Evolutionary conservation across 1,140 invertebrate species (phyloP).

Genomic region (Platyscapa corneri): DNA sequence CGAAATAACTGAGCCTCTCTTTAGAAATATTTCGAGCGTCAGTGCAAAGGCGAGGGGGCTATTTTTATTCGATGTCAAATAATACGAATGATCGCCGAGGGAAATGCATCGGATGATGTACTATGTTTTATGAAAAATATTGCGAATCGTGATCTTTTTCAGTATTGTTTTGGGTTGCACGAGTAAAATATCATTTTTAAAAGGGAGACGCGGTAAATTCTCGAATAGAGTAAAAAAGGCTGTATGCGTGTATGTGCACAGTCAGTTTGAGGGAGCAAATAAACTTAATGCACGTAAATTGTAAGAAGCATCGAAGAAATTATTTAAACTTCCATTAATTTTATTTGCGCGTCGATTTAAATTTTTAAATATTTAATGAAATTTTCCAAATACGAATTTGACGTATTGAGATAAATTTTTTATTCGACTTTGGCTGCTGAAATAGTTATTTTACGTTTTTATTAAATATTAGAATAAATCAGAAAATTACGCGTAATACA

Average conservation of each 20-base stretch:
- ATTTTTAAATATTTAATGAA: too few species aligned
- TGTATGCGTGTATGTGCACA: too few species aligned
- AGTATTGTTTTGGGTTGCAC: neutral
- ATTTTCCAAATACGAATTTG: too few species aligned
- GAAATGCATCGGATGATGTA: constrained; percentile 3
- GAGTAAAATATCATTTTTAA: neutral
- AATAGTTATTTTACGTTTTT: neutral
- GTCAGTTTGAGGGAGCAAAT: too few species aligned
- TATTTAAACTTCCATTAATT: too few species aligned
- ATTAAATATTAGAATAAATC: too few species aligned
- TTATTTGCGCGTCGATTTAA: too few species aligned
- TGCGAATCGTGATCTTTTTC: neutral
- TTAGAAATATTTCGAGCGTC: neutral
- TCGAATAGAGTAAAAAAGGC: too few species aligned
- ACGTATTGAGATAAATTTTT: neutral
- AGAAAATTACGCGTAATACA: too few species aligned
- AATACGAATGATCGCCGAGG: constrained; percentile 19
- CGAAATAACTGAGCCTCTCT: constrained; percentile 42
- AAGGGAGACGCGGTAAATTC: too few species aligned
- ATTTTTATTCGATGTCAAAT: constrained; percentile 2
- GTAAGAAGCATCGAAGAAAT: too few species aligned
- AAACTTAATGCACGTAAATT: too few species aligned
- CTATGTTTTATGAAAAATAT: neutral
- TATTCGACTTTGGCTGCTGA: neutral
- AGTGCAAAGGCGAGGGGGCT: neutral